These are phyloP conservation scores for Leptonema lineaticorne DNA, from an alignment of 1,140 invertebrate species.

Conservation along the genomic window DNA sequence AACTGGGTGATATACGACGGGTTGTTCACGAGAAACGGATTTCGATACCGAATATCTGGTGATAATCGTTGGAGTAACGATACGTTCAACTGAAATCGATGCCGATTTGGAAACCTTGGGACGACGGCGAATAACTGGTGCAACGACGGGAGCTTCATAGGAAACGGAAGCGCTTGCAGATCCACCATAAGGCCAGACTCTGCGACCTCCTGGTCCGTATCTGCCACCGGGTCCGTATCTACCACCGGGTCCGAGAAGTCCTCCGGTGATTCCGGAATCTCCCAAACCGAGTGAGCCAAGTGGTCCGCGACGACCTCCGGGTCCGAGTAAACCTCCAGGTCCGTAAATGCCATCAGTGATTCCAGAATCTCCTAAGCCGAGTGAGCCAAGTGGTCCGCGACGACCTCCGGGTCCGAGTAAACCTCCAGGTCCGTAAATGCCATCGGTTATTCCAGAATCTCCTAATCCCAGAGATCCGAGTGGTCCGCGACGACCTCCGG, in stretches of 20 bases:
- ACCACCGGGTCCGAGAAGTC: background rate
- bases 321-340: constrained; percentile 1
- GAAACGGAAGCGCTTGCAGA: constrained; percentile 15
- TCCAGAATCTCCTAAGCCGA: background rate
- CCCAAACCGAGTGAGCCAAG: background rate
- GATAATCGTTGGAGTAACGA: constrained; percentile 8
- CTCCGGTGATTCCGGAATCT: background rate
- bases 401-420: constrained; percentile 19
- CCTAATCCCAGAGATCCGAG: constrained; percentile 9
- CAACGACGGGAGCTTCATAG: constrained; percentile 17
- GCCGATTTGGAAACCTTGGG: background rate
- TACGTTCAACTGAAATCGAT: constrained; percentile 30
- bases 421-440: constrained; percentile 2
- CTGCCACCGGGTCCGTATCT: background rate
- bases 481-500: constrained; percentile 10
- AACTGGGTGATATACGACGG: too few species aligned
- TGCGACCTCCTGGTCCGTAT: background rate
- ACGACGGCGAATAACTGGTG: background rate
- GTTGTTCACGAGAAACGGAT: constrained; percentile 14
- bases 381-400: background rate
- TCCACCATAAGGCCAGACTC: background rate
- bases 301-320: background rate
- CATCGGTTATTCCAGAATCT: background rate
- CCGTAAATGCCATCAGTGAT: background rate
- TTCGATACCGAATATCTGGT: constrained; percentile 20